Evolutionary conservation across 1,140 invertebrate species (phyloP), one percentile per base, ranked within the genome.

Genomic region (Drosophila malerkotliana): DNA sequence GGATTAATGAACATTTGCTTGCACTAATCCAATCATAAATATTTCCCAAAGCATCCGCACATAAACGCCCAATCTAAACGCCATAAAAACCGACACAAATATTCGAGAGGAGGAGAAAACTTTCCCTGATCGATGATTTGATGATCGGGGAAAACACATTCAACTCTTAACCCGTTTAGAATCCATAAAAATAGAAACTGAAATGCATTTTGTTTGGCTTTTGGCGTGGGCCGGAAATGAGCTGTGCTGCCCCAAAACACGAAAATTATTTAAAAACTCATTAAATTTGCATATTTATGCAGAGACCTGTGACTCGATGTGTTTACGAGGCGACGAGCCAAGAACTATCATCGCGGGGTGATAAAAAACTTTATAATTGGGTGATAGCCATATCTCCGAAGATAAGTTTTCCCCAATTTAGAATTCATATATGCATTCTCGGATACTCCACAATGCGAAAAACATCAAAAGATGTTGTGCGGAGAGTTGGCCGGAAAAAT

Each of bases 201-300:
- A 55, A 63, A 55, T 48, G 30, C 51, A 28, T 44, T 12, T 14
- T 44, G n/a, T 44, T 7, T n/a, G 12, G 5, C 6, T 44, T 58
- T 77, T 41, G 41, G 82, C 82, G 82, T 81, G 78, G 82, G 82
- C 78, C 48, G 78, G 83, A 81, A 87, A 79, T 37, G 77, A 49
- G 51, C 6, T 28, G 26, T 6, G 26, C 72, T 59, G 72, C 48
- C 71, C 74, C 64, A 44, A 75, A 75, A 76, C 56, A 66, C 58
- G 66, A 77, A 72, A 87, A 85, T 85, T 85, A 85, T 85, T 85
- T 85, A 85, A 85, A 85, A 85, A 78, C 56, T 49, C 69, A 85
- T 85, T 55, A 78, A 81, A 85, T 85, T 85, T 85, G 82, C 82
- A 85, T 85, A 78, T 87, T 85, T 85, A 85, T 80, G 77, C 58